phyloP scores from a whole-genome alignment of 2,113 vertebrate genomes.

The Steatornis caripensis region DNA sequence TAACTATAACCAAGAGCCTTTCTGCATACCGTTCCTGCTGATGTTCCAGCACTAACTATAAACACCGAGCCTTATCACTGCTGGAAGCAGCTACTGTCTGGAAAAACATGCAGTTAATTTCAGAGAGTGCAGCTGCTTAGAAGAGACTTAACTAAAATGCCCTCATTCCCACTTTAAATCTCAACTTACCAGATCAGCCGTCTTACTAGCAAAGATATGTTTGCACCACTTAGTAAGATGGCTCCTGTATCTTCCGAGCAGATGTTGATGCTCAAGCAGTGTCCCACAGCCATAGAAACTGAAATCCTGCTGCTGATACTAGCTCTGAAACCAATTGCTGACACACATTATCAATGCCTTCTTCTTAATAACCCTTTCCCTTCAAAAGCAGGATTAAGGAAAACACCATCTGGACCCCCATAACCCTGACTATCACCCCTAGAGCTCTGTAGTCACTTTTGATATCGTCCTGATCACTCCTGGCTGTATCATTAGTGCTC shows the following conservation, averaged over 20 bases:
- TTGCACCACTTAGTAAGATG: not conserved
- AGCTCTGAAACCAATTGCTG: not conserved
- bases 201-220: not conserved
- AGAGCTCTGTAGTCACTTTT: not conserved
- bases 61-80: too few species aligned
- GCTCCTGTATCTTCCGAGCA: not conserved
- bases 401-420: not conserved
- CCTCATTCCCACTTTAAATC: not conserved
- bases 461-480: not conserved
- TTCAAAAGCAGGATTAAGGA: not conserved
- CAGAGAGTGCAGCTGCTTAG: too few species aligned
- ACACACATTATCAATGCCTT: rapidly evolving
- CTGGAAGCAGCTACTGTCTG: too few species aligned
- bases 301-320: not conserved
- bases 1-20: too few species aligned
- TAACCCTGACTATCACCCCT: not conserved
- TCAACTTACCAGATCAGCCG: not conserved
- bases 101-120: too few species aligned
- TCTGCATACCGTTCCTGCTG: too few species aligned
- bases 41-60: too few species aligned
- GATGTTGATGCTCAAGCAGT: rapidly evolving
- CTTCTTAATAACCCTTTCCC: not conserved
- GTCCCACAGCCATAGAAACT: not conserved
- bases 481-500: not conserved
- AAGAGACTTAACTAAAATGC: too few species aligned